These are phyloP conservation scores for Heliothis subflexa DNA, from an alignment of 1,140 invertebrate species.

Conservation along the genomic window DNA sequence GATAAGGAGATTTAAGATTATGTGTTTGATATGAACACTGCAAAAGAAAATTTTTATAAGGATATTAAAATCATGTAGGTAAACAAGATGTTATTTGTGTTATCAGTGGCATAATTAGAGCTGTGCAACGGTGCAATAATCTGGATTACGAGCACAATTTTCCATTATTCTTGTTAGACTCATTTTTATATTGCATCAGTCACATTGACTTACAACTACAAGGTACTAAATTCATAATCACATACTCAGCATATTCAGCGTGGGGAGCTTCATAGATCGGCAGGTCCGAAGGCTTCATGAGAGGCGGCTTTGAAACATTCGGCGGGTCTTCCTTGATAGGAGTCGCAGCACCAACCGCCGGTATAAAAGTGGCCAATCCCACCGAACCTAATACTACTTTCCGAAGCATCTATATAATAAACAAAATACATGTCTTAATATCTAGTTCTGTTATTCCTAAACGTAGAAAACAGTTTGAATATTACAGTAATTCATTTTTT, in stretches of 20 bases:
- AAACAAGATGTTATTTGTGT: too few species aligned
- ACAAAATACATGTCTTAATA: not conserved
- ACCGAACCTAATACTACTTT: slow-evolving; percentile 77
- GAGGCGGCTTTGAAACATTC: slow-evolving; percentile 60
- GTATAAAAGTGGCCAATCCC: slow-evolving; percentile 69
- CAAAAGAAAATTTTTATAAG: too few species aligned
- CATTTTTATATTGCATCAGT: too few species aligned
- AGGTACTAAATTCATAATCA: slow-evolving; percentile 21
- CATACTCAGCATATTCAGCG: slow-evolving; percentile 78
- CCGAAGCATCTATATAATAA: slow-evolving; percentile 74
- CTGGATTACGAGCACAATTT: too few species aligned
- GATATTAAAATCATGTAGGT: too few species aligned
- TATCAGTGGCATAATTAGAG: too few species aligned
- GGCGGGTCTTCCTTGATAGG: slow-evolving; percentile 64
- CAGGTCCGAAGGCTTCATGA: slow-evolving; percentile 85
- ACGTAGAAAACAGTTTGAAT: slow-evolving; percentile 12
- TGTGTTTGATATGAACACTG: too few species aligned
- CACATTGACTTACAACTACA: too few species aligned
- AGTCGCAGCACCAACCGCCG: slow-evolving; percentile 72
- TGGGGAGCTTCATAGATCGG: slow-evolving; percentile 86
- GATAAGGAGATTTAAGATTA: too few species aligned
- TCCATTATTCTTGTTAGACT: too few species aligned
- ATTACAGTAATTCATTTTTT: slow-evolving; percentile 13
- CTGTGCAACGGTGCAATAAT: not conserved
- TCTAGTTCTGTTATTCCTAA: not conserved